A percentile compares a stretch with the other conserved stretches of the same genome.
Evolutionary conservation across 2,113 vertebrate species (phyloP).

Genomic region (Aldabrachelys gigantea): DNA sequence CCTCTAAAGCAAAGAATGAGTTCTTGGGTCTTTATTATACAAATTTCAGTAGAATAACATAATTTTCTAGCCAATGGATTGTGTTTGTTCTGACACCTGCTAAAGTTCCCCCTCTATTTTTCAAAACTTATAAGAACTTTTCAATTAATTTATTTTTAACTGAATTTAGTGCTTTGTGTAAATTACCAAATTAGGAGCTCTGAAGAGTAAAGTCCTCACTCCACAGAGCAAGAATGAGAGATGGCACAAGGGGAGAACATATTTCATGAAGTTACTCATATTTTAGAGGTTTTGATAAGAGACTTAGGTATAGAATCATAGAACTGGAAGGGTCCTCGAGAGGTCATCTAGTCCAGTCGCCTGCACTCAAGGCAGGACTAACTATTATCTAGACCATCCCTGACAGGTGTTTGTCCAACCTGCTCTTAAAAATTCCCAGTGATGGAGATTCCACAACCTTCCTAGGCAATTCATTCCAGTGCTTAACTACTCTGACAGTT

Average conservation of each 20-base stretch:
- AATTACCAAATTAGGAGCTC: background rate
- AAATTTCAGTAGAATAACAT: background rate
- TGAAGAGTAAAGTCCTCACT: background rate
- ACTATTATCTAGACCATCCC: too few species aligned
- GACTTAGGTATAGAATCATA: slow-evolving; percentile 8
- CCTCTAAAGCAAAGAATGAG: background rate
- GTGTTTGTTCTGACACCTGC: background rate
- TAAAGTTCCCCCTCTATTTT: background rate
- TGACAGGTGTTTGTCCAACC: too few species aligned
- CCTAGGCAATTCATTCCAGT: too few species aligned
- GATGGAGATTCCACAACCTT: too few species aligned
- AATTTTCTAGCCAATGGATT: background rate
- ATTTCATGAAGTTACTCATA: slow-evolving; percentile 4
- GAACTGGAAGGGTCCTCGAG: too few species aligned
- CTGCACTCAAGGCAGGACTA: too few species aligned
- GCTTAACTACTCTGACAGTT: too few species aligned
- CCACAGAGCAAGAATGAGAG: background rate
- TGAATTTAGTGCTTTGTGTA: background rate
- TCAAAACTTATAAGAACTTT: background rate
- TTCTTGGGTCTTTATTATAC: background rate
- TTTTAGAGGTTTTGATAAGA: background rate
- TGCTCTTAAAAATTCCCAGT: too few species aligned
- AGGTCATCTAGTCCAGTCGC: too few species aligned
- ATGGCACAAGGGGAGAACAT: background rate
- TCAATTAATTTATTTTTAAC: background rate